These are phyloP conservation scores for Otocyon megalotis DNA, from an alignment of 2,113 vertebrate genomes.

Conservation along the genomic window DNA sequence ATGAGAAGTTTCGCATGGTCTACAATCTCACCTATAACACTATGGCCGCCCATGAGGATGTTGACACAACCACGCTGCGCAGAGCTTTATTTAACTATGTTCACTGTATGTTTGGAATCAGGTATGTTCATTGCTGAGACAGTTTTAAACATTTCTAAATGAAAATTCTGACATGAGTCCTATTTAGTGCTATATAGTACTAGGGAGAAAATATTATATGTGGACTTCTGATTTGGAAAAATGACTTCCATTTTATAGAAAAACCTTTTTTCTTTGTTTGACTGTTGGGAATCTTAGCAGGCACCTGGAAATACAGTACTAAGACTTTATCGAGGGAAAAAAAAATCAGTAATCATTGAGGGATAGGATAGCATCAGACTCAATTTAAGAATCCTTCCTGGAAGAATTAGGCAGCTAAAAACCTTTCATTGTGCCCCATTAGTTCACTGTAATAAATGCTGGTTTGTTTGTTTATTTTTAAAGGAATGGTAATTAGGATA, in stretches of 20 bases:
- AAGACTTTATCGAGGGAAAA: not conserved
- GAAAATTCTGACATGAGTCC: not conserved
- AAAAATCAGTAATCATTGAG: not conserved
- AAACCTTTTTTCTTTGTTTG: not conserved
- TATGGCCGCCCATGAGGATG: conserved; percentile 91
- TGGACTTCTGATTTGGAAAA: not conserved
- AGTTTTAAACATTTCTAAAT: not conserved
- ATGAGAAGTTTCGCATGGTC: conserved; percentile 93
- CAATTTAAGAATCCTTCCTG: conserved; percentile 2
- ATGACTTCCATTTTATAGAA: not conserved
- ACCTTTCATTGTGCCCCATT: not conserved
- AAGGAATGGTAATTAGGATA: not conserved
- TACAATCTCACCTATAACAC: conserved; percentile 93
- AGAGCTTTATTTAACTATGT: conserved; percentile 94
- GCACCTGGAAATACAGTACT: not conserved
- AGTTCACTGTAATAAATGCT: conserved; percentile 14
- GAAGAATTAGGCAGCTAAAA: not conserved
- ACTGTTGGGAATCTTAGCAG: conserved; percentile 18
- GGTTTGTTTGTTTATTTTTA: conserved; percentile 15
- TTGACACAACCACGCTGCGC: conserved; percentile 90
- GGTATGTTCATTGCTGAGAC: conserved; percentile 80
- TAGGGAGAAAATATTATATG: not conserved
- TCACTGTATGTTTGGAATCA: conserved; percentile 95
- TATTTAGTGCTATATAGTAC: not conserved
- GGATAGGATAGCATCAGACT: not conserved